Percentiles rank a stretch among this genome's conserved stretches.
phyloP scores from a whole-genome alignment of 2,888 invertebrate species.

The Punctoribates punctum region DNA sequence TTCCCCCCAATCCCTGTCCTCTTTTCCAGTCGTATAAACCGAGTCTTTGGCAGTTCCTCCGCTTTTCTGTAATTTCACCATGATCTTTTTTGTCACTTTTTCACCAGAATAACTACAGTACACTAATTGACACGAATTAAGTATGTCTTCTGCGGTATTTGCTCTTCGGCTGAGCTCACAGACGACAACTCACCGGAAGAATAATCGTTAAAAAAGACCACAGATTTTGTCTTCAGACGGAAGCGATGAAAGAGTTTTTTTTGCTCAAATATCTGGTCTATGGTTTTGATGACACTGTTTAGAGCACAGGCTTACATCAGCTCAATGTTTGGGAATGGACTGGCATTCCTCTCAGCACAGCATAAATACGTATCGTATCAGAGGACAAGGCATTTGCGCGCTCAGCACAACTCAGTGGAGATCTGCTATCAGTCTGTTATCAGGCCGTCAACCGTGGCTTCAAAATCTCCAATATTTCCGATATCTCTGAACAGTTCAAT shows the following conservation, averaged over 20 bases:
- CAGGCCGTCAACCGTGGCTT: constrained; percentile 59
- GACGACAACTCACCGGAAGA: not conserved
- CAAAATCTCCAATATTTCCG: constrained; percentile 85
- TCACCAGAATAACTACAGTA: constrained; percentile 81
- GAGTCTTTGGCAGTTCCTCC: constrained; percentile 54
- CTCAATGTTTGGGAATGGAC: constrained; percentile 44
- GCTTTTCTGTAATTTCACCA: constrained; percentile 57
- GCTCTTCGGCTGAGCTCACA: constrained; percentile 24
- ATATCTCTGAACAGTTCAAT: constrained; percentile 83
- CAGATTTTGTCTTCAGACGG: not conserved
- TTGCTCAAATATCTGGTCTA: not conserved
- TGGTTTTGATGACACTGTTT: not conserved
- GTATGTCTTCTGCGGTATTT: constrained; percentile 63
- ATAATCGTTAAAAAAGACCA: not conserved
- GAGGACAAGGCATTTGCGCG: constrained; percentile 43
- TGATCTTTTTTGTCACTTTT: constrained; percentile 79
- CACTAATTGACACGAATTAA: constrained; percentile 89
- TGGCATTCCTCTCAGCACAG: constrained; percentile 52
- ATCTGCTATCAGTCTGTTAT: constrained; percentile 18
- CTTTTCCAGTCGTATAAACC: constrained; percentile 78
- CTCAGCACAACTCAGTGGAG: constrained; percentile 22
- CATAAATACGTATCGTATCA: constrained; percentile 51
- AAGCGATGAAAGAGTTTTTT: not conserved
- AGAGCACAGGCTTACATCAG: constrained; percentile 17
- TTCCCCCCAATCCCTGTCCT: constrained; percentile 70